Conservation (phyloP, 2,113 vertebrate species). For the Ictidomys tridecemlineatus region DNA sequence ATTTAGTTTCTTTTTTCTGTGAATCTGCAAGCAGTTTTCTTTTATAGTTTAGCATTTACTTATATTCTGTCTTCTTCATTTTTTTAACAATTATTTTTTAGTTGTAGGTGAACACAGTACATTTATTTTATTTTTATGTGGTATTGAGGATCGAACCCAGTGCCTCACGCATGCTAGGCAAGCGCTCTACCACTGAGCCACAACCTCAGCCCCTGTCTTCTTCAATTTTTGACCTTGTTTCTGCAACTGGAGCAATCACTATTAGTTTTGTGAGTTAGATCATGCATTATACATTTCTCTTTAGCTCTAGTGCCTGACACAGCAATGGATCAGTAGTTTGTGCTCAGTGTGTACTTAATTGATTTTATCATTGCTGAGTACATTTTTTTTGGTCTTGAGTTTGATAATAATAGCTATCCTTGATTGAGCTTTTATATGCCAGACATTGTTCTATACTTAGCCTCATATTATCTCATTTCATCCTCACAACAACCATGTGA, state of each 20-base stretch:
- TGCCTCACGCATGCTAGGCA: too few relatives aligned
- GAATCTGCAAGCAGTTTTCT: neutral
- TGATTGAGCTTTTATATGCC: conserved; percentile 62
- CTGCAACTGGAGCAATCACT: conserved; percentile 13
- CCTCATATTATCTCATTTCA: conserved; percentile 47
- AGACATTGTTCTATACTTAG: conserved; percentile 68
- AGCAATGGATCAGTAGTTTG: conserved; percentile 31
- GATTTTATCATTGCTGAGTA: conserved; percentile 74
- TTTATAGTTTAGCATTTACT: conserved; percentile 31
- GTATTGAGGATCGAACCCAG: too few relatives aligned
- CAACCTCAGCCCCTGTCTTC: neutral
- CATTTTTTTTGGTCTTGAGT: conserved; percentile 65
- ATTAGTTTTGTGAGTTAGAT: conserved; percentile 25
- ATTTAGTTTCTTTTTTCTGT: conserved; percentile 43
- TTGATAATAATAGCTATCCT: conserved; percentile 72
- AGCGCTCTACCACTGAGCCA: too few relatives aligned
- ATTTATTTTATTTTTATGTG: too few relatives aligned
- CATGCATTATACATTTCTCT: neutral
- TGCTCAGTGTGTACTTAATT: conserved; percentile 70
- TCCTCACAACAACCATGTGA: conserved; percentile 31
- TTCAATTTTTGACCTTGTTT: conserved; percentile 68
- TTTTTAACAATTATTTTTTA: neutral
- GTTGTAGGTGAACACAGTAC: too few relatives aligned
- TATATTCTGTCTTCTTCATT: conserved; percentile 8
- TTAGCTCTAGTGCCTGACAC: conserved; percentile 49